These are phyloP conservation scores for Penaeus vannamei DNA, from an alignment of 1,140 invertebrate genomes.

Conservation along the genomic window DNA sequence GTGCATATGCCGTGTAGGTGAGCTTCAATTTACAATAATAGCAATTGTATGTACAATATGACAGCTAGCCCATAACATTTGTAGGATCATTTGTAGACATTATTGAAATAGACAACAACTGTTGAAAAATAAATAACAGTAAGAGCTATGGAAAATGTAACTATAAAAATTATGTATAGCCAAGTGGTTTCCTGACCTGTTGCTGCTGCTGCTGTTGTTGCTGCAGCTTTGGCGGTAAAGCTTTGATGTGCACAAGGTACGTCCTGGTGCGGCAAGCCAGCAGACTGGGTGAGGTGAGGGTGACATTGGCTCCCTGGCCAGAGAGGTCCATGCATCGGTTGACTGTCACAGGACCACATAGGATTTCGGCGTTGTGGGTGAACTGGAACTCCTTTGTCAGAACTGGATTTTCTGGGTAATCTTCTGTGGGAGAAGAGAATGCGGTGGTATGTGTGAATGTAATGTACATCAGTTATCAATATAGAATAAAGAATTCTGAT, in stretches of 20 bases:
- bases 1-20: not conserved
- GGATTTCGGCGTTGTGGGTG: conserved; percentile 88
- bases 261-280: conserved; percentile 72
- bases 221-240: conserved; percentile 72
- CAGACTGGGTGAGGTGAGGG: conserved; percentile 88
- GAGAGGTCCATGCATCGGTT: conserved; percentile 86
- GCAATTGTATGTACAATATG: too few species aligned
- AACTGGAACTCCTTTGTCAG: conserved; percentile 85
- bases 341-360: conserved; percentile 89
- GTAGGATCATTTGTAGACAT: too few species aligned
- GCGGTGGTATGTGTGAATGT: not conserved
- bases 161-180: too few species aligned
- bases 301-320: conserved; percentile 85
- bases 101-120: too few species aligned
- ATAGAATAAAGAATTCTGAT: too few species aligned
- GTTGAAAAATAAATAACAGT: too few species aligned
- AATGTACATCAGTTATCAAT: not conserved
- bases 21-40: not conserved
- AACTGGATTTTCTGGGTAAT: conserved; percentile 78
- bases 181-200: not conserved
- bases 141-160: too few species aligned
- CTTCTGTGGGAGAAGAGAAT: conserved; percentile 37
- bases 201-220: conserved; percentile 42
- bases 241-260: conserved; percentile 88
- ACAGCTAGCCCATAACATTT: too few species aligned